Percentiles rank a stretch among this genome's conserved stretches.
Evolutionary conservation across 2,888 invertebrate species (phyloP).

Genomic region (Amaurobius ferox): DNA sequence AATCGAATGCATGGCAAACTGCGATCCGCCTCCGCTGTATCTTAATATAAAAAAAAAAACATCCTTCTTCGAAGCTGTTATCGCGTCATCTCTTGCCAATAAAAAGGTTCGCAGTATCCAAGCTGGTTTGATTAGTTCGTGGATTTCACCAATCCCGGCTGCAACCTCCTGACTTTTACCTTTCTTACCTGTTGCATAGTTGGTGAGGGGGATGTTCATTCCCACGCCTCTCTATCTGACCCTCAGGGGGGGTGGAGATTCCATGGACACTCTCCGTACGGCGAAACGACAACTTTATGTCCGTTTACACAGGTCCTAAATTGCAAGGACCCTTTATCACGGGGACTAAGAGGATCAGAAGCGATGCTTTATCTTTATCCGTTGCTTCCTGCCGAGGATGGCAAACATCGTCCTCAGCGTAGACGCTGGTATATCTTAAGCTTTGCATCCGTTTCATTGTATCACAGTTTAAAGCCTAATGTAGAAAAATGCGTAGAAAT

Average conservation of each 20-base stretch:
- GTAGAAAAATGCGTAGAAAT: too few species aligned
- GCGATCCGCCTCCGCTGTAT: background rate
- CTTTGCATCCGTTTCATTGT: background rate
- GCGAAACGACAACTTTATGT: constrained; percentile 47
- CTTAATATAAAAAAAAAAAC: background rate
- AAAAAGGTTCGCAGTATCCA: background rate
- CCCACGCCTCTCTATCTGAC: constrained; percentile 47
- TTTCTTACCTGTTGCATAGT: background rate
- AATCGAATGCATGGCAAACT: too few species aligned
- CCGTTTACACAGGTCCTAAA: constrained; percentile 54
- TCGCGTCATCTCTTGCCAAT: background rate
- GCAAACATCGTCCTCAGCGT: too few species aligned
- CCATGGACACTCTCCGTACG: background rate
- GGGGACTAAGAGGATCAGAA: background rate
- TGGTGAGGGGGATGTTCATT: background rate
- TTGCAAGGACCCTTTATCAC: constrained; percentile 22
- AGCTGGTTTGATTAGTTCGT: background rate
- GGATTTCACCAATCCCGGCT: background rate
- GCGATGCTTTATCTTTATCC: constrained; percentile 40
- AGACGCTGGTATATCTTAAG: background rate
- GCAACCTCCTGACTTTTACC: background rate
- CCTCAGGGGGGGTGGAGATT: background rate
- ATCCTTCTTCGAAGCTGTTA: background rate
- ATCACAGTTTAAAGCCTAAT: too few species aligned
- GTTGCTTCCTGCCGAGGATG: too few species aligned